phyloP scores from a whole-genome alignment of 2,888 invertebrate species.

The Amphipyra berbera region DNA sequence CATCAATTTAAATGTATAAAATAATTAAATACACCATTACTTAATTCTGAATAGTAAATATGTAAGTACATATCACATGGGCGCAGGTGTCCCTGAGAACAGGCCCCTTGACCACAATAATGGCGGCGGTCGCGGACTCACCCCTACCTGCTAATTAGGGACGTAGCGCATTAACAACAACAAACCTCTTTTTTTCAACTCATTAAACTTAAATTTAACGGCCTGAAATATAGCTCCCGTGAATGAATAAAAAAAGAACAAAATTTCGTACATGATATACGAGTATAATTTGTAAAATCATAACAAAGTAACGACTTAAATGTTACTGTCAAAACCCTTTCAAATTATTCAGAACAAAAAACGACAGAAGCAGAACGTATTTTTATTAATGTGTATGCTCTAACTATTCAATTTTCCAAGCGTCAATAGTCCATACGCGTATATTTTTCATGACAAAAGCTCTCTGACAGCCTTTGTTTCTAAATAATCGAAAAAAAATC shows the following conservation, averaged over 20 bases:
- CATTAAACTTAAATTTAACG: constrained; percentile 56
- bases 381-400: constrained; percentile 53
- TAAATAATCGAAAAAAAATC: constrained; percentile 75
- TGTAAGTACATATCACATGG: constrained; percentile 34
- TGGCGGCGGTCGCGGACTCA: constrained; percentile 53
- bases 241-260: constrained; percentile 34
- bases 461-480: constrained; percentile 55
- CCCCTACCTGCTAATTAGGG: constrained; percentile 65
- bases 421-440: constrained; percentile 46
- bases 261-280: constrained; percentile 11
- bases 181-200: constrained; percentile 59
- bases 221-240: constrained; percentile 44
- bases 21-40: constrained; percentile 6
- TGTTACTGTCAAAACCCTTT: constrained; percentile 38
- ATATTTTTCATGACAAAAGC: constrained; percentile 59
- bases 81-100: constrained; percentile 62
- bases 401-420: constrained; percentile 36
- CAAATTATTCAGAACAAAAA: constrained; percentile 44
- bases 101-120: constrained; percentile 63
- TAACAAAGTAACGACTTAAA: constrained; percentile 39
- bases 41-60: constrained; percentile 38
- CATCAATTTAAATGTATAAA: no score
- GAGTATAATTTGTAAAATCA: constrained; percentile 33
- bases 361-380: constrained; percentile 42
- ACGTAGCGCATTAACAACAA: constrained; percentile 59